Evolutionary conservation across 2,113 vertebrate genomes (phyloP), one percentile per base, ranked within the genome.

Genomic region (Guaruba guarouba): DNA sequence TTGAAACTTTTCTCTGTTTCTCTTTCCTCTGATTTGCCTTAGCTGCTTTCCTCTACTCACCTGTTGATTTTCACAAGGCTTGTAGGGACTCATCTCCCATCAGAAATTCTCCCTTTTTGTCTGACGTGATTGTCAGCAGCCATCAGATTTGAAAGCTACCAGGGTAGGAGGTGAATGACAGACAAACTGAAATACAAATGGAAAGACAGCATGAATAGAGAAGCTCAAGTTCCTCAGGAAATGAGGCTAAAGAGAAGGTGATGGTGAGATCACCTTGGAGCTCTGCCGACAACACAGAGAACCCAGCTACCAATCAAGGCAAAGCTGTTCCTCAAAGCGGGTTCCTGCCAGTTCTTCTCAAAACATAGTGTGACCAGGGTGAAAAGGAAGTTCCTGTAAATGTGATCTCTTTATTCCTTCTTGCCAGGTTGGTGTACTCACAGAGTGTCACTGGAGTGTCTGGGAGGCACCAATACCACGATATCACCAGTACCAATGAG

Each of bases 171-270:
- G 29, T 0, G 9, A 94, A 76, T 62, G 27, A 52, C 66, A 63
- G 66, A 37, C 28, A 76, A 88, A 93, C 52, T 66, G 52, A 79
- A 51, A 75, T 48, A 54, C 44, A 85, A 61, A 52, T 28, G 35
- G 57, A 79, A 43, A 44, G 70, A 76, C 3, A 64, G 4, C 13
- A 51, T 4, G 13, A 64, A 44, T 11, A 76, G 54, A 87, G 68
- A 86, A 93, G 59, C 75, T 88, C 52, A 69, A 33, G 39, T 76
- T 91, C 82, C 67, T 82, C 57, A 57, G 90, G 67, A 96, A 95
- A 80, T 66, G 35, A 92, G 22, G 13, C 28, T 69, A 52, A 87
- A 79, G 43, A 82, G 66, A 91, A 82, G 70, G 41, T 48, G 63
- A 62, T 84, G 64, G 31, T 82, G 75, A 88, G 69, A 91, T 87